Percentiles rank a stretch among this genome's conserved stretches.
These are phyloP conservation scores for Cheilosia urbana DNA, from an alignment of 2,888 invertebrate genomes.

Conservation along the genomic window DNA sequence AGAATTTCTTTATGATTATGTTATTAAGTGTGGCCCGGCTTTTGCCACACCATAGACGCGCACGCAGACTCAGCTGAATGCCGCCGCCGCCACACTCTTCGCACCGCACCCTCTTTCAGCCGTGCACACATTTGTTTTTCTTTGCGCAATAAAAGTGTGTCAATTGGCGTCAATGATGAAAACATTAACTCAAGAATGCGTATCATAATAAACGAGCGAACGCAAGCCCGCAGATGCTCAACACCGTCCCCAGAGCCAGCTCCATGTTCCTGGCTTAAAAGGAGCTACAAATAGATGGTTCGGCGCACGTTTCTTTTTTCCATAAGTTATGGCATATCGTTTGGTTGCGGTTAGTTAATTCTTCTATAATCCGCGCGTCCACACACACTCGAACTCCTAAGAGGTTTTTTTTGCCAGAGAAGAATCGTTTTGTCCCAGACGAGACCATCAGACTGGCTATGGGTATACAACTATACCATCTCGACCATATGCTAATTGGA, in stretches of 20 bases:
- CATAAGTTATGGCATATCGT: constrained; percentile 45
- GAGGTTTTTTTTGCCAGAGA: not conserved
- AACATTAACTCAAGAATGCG: constrained; percentile 72
- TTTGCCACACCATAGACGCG: constrained; percentile 1
- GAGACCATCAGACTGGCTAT: constrained; percentile 45
- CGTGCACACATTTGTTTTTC: constrained; percentile 48
- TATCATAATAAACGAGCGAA: constrained; percentile 52
- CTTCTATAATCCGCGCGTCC: constrained; percentile 51
- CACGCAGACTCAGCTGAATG: constrained; percentile 52
- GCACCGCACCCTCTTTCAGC: not conserved
- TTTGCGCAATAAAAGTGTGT: constrained; percentile 71
- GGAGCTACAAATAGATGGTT: constrained; percentile 63
- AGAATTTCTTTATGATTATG: constrained; percentile 48
- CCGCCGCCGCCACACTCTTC: not conserved
- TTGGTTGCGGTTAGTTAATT: constrained; percentile 45
- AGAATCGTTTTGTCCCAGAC: constrained; percentile 62
- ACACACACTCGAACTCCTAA: not conserved
- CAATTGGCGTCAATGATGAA: constrained; percentile 76
- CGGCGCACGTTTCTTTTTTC: constrained; percentile 63
- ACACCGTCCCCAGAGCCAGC: not conserved
- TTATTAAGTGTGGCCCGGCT: constrained; percentile 49
- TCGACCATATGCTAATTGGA: constrained; percentile 70
- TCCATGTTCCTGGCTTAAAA: constrained; percentile 58
- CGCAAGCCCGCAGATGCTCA: no score
- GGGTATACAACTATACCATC: constrained; percentile 38